Percentiles rank a stretch among this genome's conserved stretches.
These are phyloP conservation scores for Brachymystax lenok DNA, from an alignment of 2,797 vertebrate genomes.

Conservation along the genomic window DNA sequence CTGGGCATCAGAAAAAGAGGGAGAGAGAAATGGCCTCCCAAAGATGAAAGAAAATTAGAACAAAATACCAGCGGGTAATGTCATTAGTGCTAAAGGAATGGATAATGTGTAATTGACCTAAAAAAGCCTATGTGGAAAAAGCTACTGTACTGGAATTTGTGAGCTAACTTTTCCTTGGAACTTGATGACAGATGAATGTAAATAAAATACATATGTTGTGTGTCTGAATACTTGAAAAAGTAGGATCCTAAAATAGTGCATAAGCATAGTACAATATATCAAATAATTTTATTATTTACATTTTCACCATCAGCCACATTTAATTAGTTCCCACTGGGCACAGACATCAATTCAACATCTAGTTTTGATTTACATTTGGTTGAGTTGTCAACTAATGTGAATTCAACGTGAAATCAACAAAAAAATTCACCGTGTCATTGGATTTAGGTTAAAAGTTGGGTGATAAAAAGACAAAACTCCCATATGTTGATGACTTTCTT, in stretches of 20 bases:
- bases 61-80: conserved; percentile 68
- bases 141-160: conserved; percentile 44
- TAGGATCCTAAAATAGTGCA: conserved; percentile 55
- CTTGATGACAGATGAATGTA: conserved; percentile 30
- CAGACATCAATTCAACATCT: too few species aligned
- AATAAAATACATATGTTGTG: conserved; percentile 53
- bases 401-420: too few species aligned
- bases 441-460: too few species aligned
- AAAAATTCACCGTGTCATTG: too few species aligned
- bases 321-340: too few species aligned
- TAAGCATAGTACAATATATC: conserved; percentile 42
- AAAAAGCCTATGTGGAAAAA: conserved; percentile 65
- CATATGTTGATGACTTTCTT: too few species aligned
- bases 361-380: too few species aligned
- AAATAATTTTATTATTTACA: not conserved
- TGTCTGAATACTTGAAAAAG: conserved; percentile 43
- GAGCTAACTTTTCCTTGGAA: conserved; percentile 40
- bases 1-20: conserved; percentile 38
- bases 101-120: conserved; percentile 74
- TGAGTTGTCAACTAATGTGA: too few species aligned
- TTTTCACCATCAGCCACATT: not conserved
- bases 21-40: conserved; percentile 39
- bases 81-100: conserved; percentile 69
- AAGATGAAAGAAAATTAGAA: conserved; percentile 59
- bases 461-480: too few species aligned